These are phyloP conservation scores for Ciconia maguari DNA, from an alignment of 2,113 vertebrate genomes.

Conservation along the genomic window DNA sequence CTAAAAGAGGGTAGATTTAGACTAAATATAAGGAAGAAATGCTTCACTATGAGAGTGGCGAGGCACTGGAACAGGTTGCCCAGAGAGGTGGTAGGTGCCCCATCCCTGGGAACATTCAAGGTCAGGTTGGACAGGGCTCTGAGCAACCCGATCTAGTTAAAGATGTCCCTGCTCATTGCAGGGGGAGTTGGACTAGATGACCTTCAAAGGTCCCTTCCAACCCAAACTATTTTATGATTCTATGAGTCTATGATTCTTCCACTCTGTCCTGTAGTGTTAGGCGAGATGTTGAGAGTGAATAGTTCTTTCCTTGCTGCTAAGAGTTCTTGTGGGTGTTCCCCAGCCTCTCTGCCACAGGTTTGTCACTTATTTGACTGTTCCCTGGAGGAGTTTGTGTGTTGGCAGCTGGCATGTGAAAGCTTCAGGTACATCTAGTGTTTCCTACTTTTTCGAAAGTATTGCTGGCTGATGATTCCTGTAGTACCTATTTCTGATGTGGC, in stretches of 20 bases:
- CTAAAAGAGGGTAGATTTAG: background rate
- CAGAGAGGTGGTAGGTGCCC: background rate
- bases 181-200: background rate
- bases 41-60: background rate
- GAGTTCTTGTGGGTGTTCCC: background rate
- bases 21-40: background rate
- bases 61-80: background rate
- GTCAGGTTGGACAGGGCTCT: background rate
- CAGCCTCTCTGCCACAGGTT: background rate
- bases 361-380: background rate
- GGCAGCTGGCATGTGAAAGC: background rate
- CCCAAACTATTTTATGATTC: background rate
- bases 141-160: background rate
- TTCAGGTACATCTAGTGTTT: background rate
- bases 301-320: background rate
- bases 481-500: background rate
- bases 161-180: background rate
- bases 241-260: background rate
- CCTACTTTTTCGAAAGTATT: background rate
- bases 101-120: background rate
- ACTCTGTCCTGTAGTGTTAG: background rate
- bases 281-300: background rate
- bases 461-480: background rate
- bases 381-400: background rate
- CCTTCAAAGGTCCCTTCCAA: background rate